Percentiles rank a stretch among this genome's conserved stretches.
Conservation (phyloP, 2,888 invertebrate species). For the Deilephila elpenor region DNA sequence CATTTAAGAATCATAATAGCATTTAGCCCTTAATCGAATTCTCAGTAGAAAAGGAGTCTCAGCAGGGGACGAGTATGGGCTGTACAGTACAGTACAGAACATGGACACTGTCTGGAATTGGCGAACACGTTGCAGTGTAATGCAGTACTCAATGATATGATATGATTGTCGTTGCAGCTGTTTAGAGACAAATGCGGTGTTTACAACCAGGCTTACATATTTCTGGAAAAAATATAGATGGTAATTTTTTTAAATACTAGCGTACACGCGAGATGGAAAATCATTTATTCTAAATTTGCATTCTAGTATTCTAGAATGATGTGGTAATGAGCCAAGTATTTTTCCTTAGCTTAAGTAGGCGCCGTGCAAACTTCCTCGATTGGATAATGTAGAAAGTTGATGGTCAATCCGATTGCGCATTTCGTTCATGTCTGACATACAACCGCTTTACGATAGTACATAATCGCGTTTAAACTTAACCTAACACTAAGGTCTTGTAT, state of each 20-base stretch:
- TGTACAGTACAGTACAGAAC: no score
- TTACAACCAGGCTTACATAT: background rate
- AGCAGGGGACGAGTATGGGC: no score
- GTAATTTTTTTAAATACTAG: no score
- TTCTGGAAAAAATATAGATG: background rate
- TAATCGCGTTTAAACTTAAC: background rate
- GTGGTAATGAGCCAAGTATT: background rate
- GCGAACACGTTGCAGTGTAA: no score
- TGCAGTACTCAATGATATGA: no score
- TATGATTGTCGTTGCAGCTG: no score
- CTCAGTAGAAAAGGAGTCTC: no score
- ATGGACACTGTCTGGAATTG: no score
- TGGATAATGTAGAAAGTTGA: slow-evolving; percentile 18
- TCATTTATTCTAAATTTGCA: background rate
- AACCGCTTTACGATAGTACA: background rate
- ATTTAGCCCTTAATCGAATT: no score
- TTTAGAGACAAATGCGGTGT: no score
- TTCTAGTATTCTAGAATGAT: background rate
- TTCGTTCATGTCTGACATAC: background rate
- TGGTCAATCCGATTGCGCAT: background rate
- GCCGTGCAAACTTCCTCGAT: background rate
- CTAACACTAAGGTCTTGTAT: background rate
- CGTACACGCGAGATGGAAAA: no score
- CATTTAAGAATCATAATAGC: no score
- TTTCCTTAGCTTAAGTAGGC: background rate